A percentile compares a stretch with the other conserved stretches of the same genome.
Evolutionary conservation across 2,797 vertebrate species (phyloP).

Genomic region (Gadopsis bispinosus): DNA sequence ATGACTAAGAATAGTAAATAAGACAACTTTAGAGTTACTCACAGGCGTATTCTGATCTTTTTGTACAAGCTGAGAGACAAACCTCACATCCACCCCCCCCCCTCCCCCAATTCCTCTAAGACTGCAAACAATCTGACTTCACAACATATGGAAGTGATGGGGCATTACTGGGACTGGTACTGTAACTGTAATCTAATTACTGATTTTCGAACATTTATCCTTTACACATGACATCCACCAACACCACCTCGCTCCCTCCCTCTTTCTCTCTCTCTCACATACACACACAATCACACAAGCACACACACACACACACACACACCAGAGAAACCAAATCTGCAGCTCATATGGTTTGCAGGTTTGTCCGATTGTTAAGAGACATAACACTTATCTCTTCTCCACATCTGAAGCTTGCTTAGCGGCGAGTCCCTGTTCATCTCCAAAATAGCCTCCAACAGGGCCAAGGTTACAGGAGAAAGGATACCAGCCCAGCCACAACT

Average conservation of each 20-base stretch:
- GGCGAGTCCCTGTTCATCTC: constrained; percentile 65
- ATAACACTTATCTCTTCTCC: constrained; percentile 75
- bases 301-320: constrained; percentile 27
- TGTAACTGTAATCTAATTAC: not conserved
- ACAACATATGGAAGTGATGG: too few species aligned
- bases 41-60: not conserved
- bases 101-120: not conserved
- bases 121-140: not conserved
- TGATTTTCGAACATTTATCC: constrained; percentile 11
- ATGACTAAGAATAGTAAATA: not conserved
- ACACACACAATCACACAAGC: constrained; percentile 23
- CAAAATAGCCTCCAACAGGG: constrained; percentile 76
- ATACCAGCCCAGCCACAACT: constrained; percentile 73
- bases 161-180: not conserved
- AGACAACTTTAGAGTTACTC: not conserved
- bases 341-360: constrained; percentile 79
- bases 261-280: not conserved
- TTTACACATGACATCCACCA: constrained; percentile 9
- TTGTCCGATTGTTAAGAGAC: constrained; percentile 77
- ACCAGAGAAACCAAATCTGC: constrained; percentile 50
- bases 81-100: not conserved
- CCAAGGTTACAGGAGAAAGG: constrained; percentile 65
- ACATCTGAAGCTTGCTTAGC: constrained; percentile 79
- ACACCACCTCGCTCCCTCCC: not conserved
- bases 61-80: not conserved